These are phyloP conservation scores for Zygogramma bicolorata DNA, from an alignment of 2,888 invertebrate genomes.

Conservation along the genomic window DNA sequence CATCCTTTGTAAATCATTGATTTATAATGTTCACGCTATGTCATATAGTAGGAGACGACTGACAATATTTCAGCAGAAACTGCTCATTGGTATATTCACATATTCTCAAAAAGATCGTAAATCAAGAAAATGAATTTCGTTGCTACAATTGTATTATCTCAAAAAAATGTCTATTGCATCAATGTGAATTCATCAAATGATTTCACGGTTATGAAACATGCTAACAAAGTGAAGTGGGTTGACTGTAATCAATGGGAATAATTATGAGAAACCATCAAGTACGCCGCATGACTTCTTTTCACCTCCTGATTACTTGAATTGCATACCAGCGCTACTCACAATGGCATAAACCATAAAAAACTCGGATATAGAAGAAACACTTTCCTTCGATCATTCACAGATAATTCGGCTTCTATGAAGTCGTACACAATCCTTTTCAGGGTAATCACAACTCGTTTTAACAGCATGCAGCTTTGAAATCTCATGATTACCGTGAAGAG, in stretches of 20 bases:
- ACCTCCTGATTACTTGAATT: not conserved
- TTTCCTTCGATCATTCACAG: slow-evolving; percentile 2
- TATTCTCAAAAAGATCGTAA: too few relatives aligned
- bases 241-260: not conserved
- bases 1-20: too few relatives aligned
- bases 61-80: too few relatives aligned
- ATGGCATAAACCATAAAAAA: not conserved
- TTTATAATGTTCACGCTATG: too few relatives aligned
- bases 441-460: slow-evolving; percentile 2
- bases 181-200: too few relatives aligned
- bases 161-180: too few relatives aligned
- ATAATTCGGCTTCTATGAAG: slow-evolving; percentile 13
- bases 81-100: too few relatives aligned
- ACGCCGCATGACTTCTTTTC: not conserved
- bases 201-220: too few relatives aligned
- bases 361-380: not conserved
- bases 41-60: too few relatives aligned
- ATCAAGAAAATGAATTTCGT: too few relatives aligned
- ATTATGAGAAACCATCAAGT: not conserved
- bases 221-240: not conserved
- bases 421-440: not conserved
- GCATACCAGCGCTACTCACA: slow-evolving; percentile 2
- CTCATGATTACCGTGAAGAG: slow-evolving; percentile 5
- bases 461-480: slow-evolving; percentile 4
- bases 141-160: too few relatives aligned